Percentiles rank a stretch among this genome's conserved stretches.
phyloP scores from a whole-genome alignment of 2,113 vertebrate genomes.

The Tympanuchus pallidicinctus region DNA sequence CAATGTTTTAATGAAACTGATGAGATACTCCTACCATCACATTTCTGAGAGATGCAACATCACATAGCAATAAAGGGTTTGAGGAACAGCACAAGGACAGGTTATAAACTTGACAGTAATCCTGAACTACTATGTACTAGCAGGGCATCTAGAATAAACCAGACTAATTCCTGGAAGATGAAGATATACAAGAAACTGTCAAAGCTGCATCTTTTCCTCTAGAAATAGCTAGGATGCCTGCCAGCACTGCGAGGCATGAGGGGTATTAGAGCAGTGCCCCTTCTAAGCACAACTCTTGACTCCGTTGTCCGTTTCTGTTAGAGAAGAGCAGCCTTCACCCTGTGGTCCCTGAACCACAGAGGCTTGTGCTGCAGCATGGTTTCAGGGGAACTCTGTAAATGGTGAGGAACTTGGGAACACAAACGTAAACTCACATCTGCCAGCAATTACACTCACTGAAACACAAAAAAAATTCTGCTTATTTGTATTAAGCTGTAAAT shows the following conservation, averaged over 20 bases:
- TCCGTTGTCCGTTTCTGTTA: not conserved
- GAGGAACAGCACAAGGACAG: not conserved
- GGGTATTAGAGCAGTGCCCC: not conserved
- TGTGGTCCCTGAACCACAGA: not conserved
- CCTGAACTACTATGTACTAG: not conserved
- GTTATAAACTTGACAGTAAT: not conserved
- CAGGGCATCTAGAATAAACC: not conserved
- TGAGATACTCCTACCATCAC: not conserved
- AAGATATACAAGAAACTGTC: not conserved
- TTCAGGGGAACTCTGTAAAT: not conserved
- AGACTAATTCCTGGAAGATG: not conserved
- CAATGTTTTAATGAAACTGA: not conserved
- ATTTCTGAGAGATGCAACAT: not conserved
- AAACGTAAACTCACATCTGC: conserved; percentile 42
- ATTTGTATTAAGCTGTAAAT: conserved; percentile 32
- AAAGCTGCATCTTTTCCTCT: conserved; percentile 13
- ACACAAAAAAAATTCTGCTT: conserved; percentile 28
- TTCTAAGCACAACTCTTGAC: not conserved
- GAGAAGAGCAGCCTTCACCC: not conserved
- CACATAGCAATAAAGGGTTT: not conserved
- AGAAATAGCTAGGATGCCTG: not conserved
- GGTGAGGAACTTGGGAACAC: not conserved
- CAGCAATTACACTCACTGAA: conserved; percentile 39
- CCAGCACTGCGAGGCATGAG: not conserved
- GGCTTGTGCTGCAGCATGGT: not conserved